Evolutionary conservation across 1,140 invertebrate species (phyloP).

Genomic region (Holcopasites calliopsidis): DNA sequence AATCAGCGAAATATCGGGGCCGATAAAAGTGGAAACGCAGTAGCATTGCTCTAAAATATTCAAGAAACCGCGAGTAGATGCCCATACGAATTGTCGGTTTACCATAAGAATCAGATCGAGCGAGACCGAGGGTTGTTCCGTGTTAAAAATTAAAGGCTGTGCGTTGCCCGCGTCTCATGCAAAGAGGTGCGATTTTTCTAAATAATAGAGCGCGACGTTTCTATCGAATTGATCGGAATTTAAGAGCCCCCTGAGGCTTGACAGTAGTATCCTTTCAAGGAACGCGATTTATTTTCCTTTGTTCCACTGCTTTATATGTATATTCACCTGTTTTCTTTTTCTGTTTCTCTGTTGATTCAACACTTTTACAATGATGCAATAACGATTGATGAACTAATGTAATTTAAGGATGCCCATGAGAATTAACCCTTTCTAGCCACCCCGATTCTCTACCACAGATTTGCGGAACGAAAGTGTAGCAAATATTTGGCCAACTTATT

Average conservation of each 20-base stretch:
- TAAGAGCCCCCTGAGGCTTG: slow-evolving; percentile 8
- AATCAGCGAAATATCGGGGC: too few species aligned
- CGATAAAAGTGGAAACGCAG: background rate
- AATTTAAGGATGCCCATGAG: background rate
- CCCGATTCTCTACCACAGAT: background rate
- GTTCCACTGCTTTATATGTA: slow-evolving; percentile 14
- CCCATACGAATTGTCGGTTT: slow-evolving; percentile 73
- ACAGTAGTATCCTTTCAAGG: too few species aligned
- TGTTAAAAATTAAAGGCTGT: slow-evolving; percentile 68
- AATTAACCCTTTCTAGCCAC: background rate
- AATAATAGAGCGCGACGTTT: slow-evolving; percentile 42
- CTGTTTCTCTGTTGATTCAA: slow-evolving; percentile 9
- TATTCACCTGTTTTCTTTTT: background rate
- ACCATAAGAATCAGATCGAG: slow-evolving; percentile 60
- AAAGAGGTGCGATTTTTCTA: slow-evolving; percentile 30
- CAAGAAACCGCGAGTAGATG: slow-evolving; percentile 43
- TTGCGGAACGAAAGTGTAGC: background rate
- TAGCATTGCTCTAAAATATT: slow-evolving; percentile 65
- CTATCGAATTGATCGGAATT: slow-evolving; percentile 24
- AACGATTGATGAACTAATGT: background rate
- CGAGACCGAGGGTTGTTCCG: slow-evolving; percentile 53
- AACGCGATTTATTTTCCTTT: too few species aligned
- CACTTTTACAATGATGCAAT: background rate
- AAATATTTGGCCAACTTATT: slow-evolving; percentile 59
- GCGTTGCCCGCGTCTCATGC: slow-evolving; percentile 26